Evolutionary conservation across 2,113 vertebrate species (phyloP), one percentile per base, ranked within the genome.

Genomic region (Tetrax tetrax): DNA sequence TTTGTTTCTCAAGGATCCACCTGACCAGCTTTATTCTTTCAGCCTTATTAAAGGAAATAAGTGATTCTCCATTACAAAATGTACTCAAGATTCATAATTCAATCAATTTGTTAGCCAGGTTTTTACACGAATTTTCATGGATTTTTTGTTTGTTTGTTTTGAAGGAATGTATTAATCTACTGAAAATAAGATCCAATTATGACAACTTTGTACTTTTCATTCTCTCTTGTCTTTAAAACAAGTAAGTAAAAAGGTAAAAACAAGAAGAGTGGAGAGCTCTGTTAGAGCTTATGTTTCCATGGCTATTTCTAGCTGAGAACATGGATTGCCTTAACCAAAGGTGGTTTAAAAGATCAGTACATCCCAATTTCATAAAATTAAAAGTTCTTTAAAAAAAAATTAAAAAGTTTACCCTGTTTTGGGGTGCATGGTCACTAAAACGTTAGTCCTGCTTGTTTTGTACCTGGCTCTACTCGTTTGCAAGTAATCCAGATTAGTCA

Each of bases 401-500:
- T 33, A 38, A 24, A 24, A 29, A 17, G 4, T 41, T 61, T 65
- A 28, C 7, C 7, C 15, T 76, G 8, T 28, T 85, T 56, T 50
- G 25, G 16, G 4, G 2, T 47, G 24, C 0, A 1, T 87, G 22
- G 10, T 83, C 25, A 37, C 11, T 47, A 20, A 68, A 2, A 35
- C 14, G 56, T 90, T 21, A 83, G 9, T 70, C 11, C 22, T 70
- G 5, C 24, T 74, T 78, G 24, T 75, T 79, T 91, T 92, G 13
- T 84, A 57, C 35, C 24, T 71, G 14, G 3, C 57, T 89, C 57
- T 95, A 64, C 65, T 93, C 22, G 33, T 93, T 82, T 90, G 68
- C 69, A 90, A 64, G 28, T 95, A 92, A 95, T 95, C 83, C 85
- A 60, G 72, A 83, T 96, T 71, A 95, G 29, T 66, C 51, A 90